phyloP scores from a whole-genome alignment of 2,888 invertebrate genomes.

The Eucera pruinosa region DNA sequence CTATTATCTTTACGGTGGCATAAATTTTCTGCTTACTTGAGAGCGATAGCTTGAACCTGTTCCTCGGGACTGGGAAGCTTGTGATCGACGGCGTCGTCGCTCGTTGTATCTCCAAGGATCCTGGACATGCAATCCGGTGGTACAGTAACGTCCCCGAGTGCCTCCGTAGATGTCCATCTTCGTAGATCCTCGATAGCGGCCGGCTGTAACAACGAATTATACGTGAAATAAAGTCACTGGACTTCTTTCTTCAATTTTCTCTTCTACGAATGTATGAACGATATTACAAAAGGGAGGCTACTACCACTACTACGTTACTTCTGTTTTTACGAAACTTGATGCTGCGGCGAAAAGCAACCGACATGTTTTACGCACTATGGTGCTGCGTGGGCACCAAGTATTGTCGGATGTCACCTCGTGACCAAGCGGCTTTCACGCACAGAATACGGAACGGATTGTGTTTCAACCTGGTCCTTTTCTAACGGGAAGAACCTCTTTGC shows the following conservation, averaged over 20 bases:
- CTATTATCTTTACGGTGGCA: slow-evolving; percentile 47
- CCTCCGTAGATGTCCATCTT: slow-evolving; percentile 94
- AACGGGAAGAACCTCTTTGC: slow-evolving; percentile 19
- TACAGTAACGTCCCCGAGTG: slow-evolving; percentile 92
- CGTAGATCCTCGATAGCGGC: slow-evolving; percentile 91
- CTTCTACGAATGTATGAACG: background rate
- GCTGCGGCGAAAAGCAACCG: slow-evolving; percentile 55
- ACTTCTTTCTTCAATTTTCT: slow-evolving; percentile 16
- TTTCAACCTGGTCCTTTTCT: slow-evolving; percentile 69
- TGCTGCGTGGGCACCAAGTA: slow-evolving; percentile 72
- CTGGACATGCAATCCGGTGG: slow-evolving; percentile 91
- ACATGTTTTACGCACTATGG: slow-evolving; percentile 61
- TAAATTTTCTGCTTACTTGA: slow-evolving; percentile 88
- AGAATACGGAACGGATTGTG: slow-evolving; percentile 74
- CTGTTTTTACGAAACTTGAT: slow-evolving; percentile 62
- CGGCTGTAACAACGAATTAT: slow-evolving; percentile 86
- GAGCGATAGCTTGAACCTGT: slow-evolving; percentile 92
- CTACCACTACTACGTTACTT: slow-evolving; percentile 28
- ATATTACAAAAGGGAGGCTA: slow-evolving; percentile 2
- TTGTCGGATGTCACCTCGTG: slow-evolving; percentile 76
- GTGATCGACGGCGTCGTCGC: slow-evolving; percentile 91
- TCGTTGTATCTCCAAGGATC: slow-evolving; percentile 86
- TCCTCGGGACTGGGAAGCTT: slow-evolving; percentile 95
- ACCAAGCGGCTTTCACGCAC: slow-evolving; percentile 76
- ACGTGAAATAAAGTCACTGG: slow-evolving; percentile 38